Evolutionary conservation across 2,797 vertebrate genomes (phyloP).

Genomic region (Poeciliopsis turneri): DNA sequence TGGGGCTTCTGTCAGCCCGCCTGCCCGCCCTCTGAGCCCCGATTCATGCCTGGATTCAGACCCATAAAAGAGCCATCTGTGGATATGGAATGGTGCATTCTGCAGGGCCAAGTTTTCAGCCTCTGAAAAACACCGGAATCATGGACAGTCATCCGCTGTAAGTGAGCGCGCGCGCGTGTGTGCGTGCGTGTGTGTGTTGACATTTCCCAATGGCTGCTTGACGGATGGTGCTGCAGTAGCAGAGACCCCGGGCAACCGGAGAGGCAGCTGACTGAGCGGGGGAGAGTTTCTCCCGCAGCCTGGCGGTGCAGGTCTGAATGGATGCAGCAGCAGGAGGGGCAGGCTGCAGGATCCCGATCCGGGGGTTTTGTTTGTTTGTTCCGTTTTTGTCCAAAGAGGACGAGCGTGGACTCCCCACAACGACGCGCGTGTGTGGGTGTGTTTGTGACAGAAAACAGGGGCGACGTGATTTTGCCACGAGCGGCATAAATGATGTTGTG

Average conservation of each 20-base stretch:
- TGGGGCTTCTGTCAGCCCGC: constrained; percentile 56
- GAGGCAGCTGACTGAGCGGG: constrained; percentile 45
- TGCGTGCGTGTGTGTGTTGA: constrained; percentile 46
- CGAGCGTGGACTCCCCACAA: constrained; percentile 26
- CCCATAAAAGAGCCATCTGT: constrained; percentile 53
- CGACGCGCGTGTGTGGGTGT: constrained; percentile 34
- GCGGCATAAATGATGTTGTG: constrained; percentile 17
- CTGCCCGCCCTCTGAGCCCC: constrained; percentile 51
- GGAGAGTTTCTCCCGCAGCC: background rate
- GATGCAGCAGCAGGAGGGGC: background rate
- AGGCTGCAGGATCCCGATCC: constrained; percentile 1
- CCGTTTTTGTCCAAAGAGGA: constrained; percentile 13
- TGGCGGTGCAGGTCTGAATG: background rate
- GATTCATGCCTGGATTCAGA: constrained; percentile 56
- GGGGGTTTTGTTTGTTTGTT: constrained; percentile 16
- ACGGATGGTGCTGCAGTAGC: constrained; percentile 77
- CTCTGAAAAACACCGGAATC: constrained; percentile 81
- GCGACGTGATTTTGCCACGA: constrained; percentile 47
- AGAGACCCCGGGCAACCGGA: constrained; percentile 66
- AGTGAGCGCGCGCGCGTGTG: constrained; percentile 46
- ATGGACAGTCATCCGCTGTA: constrained; percentile 88
- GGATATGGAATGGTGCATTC: constrained; percentile 91
- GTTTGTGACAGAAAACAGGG: constrained; percentile 54
- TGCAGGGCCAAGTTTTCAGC: constrained; percentile 81
- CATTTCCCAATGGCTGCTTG: constrained; percentile 64